Evolutionary conservation across 2,888 invertebrate species (phyloP), one percentile per base, ranked within the genome.

Genomic region (Drosophila lacicola): DNA sequence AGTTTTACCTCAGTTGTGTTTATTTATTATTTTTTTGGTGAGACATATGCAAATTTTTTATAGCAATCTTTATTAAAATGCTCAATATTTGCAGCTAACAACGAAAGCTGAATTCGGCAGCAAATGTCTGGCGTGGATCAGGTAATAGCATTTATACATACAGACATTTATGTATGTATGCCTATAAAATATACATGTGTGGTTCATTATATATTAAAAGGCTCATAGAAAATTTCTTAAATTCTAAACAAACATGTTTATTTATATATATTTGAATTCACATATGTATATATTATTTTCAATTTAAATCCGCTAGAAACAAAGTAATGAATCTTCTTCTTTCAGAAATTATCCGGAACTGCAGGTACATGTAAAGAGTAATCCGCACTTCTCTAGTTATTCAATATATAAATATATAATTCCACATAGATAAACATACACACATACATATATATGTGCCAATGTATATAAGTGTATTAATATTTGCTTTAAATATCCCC

Each of bases 101-200:
- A 90, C 84, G 83, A 80, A 78, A 81, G 77, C 81, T 82, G 88
- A 84, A 88, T 81, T 86, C 61, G 80, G 87, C 88, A 86, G 95
- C 95, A 95, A 95, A 96, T 96, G 96, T 96, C 96, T 96, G 96
- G 96, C 96, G 96, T 96, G 95, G 96, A 96, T 94, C 96, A 96
- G 96, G 96, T 96, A 96, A 93, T 88, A 71, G 68, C 74, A 82
- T 70, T 72, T 88, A 73, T 80, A 74, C 72, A 68, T 71, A 80
- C 66, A 68, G 70, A 39, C 21, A 1, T 21, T 37, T 11, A 73
- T 63, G 74, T 69, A 65, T 62, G 54, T 62, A 66, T 63, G 60
- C 72, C 50, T 56, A 57, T 64, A 60, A 53, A 57, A 51, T 42
- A 47, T 42, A 36, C 19, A 13, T 54, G 33, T 41, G 37, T 41